Conservation (phyloP, 2,888 invertebrate genomes). For the Drosophila limbata region DNA sequence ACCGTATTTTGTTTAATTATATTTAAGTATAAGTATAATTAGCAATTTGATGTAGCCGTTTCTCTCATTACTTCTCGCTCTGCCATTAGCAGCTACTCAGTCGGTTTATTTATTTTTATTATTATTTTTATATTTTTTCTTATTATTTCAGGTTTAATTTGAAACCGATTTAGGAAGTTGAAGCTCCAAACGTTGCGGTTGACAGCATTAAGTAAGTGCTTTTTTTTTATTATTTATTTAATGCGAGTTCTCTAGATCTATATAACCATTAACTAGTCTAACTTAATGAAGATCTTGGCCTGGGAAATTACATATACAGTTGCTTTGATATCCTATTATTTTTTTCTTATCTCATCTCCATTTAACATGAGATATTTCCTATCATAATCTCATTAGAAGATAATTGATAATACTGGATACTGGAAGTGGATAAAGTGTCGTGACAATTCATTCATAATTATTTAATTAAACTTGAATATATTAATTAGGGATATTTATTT, state of each 20-base stretch:
- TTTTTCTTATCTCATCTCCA: not conserved
- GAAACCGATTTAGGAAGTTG: slow-evolving; percentile 20
- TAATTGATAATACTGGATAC: not conserved
- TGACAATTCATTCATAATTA: not conserved
- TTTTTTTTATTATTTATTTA: not conserved
- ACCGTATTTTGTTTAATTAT: slow-evolving; percentile 28
- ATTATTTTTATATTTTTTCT: slow-evolving; percentile 5
- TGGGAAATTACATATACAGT: not conserved
- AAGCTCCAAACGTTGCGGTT: not conserved
- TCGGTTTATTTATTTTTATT: slow-evolving; percentile 4
- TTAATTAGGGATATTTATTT: not conserved
- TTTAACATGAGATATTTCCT: not conserved
- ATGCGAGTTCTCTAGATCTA: not conserved
- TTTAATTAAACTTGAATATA: not conserved
- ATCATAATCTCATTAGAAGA: no score
- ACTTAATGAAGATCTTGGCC: not conserved
- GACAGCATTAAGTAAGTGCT: slow-evolving; percentile 6
- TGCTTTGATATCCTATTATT: not conserved
- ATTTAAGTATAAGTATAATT: slow-evolving; percentile 30
- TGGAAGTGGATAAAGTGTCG: not conserved
- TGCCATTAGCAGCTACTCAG: slow-evolving; percentile 19
- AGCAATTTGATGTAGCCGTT: slow-evolving; percentile 25
- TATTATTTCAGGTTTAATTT: slow-evolving; percentile 28
- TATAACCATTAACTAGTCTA: not conserved
- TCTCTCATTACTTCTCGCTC: slow-evolving; percentile 8